These are phyloP conservation scores for Lota lota DNA, from an alignment of 2,113 vertebrate genomes.

Conservation along the genomic window DNA sequence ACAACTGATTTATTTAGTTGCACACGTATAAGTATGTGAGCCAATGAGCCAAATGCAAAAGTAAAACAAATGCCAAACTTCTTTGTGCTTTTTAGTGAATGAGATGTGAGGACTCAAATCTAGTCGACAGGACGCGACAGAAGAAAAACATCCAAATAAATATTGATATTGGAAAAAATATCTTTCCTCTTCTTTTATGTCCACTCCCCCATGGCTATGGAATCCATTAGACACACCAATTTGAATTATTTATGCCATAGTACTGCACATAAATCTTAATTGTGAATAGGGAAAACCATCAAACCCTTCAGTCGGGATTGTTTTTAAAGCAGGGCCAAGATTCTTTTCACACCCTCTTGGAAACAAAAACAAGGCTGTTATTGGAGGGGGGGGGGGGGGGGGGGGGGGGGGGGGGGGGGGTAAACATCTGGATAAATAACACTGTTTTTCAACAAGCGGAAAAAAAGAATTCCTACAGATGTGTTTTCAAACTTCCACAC, in stretches of 20 bases:
- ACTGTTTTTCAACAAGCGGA: slow-evolving; percentile 7
- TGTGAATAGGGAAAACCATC: slow-evolving; percentile 36
- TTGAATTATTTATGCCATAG: slow-evolving; percentile 51
- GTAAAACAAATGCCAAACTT: too few relatives aligned
- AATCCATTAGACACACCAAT: slow-evolving; percentile 47
- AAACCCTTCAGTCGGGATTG: slow-evolving; percentile 45
- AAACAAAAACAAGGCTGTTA: slow-evolving; percentile 50
- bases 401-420: not conserved
- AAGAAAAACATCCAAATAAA: slow-evolving; percentile 45
- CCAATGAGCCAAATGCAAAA: too few relatives aligned
- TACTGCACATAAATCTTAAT: slow-evolving; percentile 21
- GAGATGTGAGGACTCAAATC: too few relatives aligned
- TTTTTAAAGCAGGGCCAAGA: slow-evolving; percentile 41
- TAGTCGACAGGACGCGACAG: too few relatives aligned
- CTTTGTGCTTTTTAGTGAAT: too few relatives aligned
- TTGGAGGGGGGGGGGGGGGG: not conserved
- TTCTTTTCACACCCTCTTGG: slow-evolving; percentile 68
- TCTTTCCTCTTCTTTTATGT: slow-evolving; percentile 41
- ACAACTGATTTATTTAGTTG: not conserved
- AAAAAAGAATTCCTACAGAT: slow-evolving; percentile 16
- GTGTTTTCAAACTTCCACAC: too few relatives aligned
- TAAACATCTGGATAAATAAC: not conserved
- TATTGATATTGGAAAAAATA: slow-evolving; percentile 47
- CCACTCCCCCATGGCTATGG: slow-evolving; percentile 40
- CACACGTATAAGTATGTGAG: not conserved